phyloP scores from a whole-genome alignment of 2,888 invertebrate species.

The Leuctra nigra region DNA sequence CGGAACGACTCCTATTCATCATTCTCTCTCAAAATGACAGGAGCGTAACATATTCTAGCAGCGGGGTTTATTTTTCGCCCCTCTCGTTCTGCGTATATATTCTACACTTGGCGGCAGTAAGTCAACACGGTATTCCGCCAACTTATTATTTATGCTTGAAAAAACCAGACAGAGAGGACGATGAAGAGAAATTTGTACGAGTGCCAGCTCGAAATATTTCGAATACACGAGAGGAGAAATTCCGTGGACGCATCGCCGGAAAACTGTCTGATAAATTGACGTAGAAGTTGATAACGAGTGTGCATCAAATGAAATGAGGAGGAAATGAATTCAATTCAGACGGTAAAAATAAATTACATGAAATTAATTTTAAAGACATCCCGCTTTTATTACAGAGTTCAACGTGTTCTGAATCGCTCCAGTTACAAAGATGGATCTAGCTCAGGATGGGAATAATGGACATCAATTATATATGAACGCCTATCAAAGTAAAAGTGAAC shows the following conservation, averaged over 20 bases:
- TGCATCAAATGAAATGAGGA: no score
- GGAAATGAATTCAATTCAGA: no score
- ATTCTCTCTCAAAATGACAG: slow-evolving; percentile 7
- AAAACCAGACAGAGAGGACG: slow-evolving; percentile 15
- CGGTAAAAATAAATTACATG: no score
- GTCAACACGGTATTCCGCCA: slow-evolving; percentile 12
- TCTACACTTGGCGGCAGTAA: slow-evolving; percentile 7
- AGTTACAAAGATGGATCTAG: no score
- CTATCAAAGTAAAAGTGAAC: no score
- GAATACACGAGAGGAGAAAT: neutral
- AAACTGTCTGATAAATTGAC: neutral
- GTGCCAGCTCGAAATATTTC: neutral
- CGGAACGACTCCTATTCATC: no score
- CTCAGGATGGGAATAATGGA: no score
- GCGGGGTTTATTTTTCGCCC: slow-evolving; percentile 9
- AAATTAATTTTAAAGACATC: no score
- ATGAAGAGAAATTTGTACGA: slow-evolving; percentile 1
- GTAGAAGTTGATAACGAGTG: no score
- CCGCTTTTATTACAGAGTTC: no score
- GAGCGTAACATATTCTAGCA: neutral
- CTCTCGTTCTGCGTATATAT: neutral
- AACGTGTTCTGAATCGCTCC: no score
- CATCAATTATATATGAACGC: no score
- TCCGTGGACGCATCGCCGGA: neutral
- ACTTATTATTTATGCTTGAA: slow-evolving; percentile 17